A percentile compares a stretch with the other conserved stretches of the same genome.
Conservation (phyloP, 2,113 vertebrate species). For the Aviceda subcristata region DNA sequence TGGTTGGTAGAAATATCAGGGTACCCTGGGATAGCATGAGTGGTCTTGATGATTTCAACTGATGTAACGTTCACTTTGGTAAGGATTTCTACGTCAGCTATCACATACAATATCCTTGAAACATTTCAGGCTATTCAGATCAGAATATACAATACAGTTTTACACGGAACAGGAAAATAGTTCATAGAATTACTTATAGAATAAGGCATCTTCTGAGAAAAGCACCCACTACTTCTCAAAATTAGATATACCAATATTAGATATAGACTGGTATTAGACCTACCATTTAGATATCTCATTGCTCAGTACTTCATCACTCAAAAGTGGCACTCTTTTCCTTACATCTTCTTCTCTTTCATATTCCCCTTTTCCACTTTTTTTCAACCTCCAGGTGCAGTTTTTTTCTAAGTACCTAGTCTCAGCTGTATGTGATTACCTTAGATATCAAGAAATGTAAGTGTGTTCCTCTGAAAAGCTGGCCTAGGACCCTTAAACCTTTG, state of each 20-base stretch:
- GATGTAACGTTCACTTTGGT: neutral
- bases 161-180: neutral
- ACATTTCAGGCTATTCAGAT: neutral
- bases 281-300: neutral
- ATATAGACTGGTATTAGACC: neutral
- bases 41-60: neutral
- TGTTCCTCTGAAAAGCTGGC: neutral
- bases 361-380: neutral
- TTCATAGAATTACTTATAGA: neutral
- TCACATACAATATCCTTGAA: neutral
- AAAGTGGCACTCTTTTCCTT: neutral
- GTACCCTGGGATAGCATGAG: neutral
- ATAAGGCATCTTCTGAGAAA: neutral
- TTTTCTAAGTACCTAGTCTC: neutral
- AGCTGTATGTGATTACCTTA: neutral
- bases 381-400: accelerated
- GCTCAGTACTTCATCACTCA: neutral
- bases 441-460: neutral
- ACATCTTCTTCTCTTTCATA: neutral
- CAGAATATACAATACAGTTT: neutral
- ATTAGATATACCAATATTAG: neutral
- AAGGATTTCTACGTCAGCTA: neutral
- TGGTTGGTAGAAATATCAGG: neutral
- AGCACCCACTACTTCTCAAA: neutral
- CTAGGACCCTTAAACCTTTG: neutral